A percentile compares a stretch with the other conserved stretches of the same genome.
phyloP scores from a whole-genome alignment of 1,140 invertebrate genomes.

The Caenorhabditis brenneri region DNA sequence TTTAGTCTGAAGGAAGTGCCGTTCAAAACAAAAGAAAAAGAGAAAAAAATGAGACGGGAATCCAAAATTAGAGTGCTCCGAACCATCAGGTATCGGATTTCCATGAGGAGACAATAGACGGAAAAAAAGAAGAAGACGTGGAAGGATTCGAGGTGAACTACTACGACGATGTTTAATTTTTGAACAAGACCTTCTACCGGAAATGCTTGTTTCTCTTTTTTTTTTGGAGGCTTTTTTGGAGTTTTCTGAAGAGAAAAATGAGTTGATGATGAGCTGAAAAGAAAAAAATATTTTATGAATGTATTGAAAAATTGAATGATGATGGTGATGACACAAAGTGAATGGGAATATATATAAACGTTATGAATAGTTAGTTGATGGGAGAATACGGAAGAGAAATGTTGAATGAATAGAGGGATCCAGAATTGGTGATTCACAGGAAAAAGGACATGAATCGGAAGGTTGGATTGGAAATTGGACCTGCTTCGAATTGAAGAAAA shows the following conservation, averaged over 20 bases:
- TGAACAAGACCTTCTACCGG: background rate
- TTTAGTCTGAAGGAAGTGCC: background rate
- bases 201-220: background rate
- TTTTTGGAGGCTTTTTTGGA: background rate
- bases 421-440: background rate
- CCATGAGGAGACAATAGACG: too few relatives aligned
- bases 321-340: background rate
- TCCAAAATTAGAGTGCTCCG: background rate
- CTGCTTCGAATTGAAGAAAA: too few relatives aligned
- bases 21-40: background rate
- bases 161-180: background rate
- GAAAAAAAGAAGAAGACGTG: background rate
- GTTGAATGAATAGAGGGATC: background rate
- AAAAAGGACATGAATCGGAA: background rate
- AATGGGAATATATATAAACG: background rate
- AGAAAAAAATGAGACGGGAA: too few relatives aligned
- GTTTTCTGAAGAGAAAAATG: background rate
- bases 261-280: background rate
- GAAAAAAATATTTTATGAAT: background rate
- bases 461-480: too few relatives aligned
- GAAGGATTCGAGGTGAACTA: background rate
- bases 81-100: background rate
- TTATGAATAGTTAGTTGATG: background rate
- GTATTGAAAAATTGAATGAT: too few relatives aligned
- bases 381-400: background rate